Base-by-base conservation (phyloP, 1,140 invertebrate genomes). In the Triops longicaudatus region DNA sequence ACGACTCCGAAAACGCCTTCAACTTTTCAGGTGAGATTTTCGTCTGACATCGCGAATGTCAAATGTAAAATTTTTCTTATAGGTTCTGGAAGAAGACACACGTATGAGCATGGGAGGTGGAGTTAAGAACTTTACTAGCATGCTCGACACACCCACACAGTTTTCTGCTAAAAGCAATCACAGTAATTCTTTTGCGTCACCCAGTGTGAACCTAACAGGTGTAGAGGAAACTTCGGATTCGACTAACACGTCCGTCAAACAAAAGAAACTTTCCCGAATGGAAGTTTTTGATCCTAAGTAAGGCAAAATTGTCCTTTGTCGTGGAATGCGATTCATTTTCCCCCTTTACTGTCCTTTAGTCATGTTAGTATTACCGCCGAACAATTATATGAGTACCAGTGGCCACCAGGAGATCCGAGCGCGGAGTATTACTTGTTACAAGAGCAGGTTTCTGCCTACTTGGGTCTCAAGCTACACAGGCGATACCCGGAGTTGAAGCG, bases 311-410 rank as follows among this genome's bases (percentile, higher is more conserved):
- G 17, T 78, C 73, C 76, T 22, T 77, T 79, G 79, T 2, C 37
- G 10, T 31, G 10, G 37, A 26, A 77, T 73, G 72, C 41, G 28
- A 31, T 28, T 26, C 11, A 11, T 31, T 26, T 27, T 14, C 12
- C 12, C 11, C 26, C 14, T 43, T 37, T 80, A 31, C 78, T 12
- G 71, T 0, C 17, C 22, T 17, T 10, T 74, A 79, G 77, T 74
- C 83, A 83, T n/a, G 82, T 83, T 79, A 89, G 91, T 43, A 91
- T 93, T 81, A 92, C 90, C 12, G 92, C 93, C 14, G 91, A 94
- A 75, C 93, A 93, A 82, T 89, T 98, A 26, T 93, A 94, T 79
- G 96, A 98, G 83, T 98, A 98, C 82, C 92, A 92, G 81, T 98
- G 96, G 96, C 94, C 95, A 7, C 88, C 89, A 44, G 89, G 91